These are phyloP conservation scores for Helleia helle DNA, from an alignment of 2,888 invertebrate species.

Conservation along the genomic window DNA sequence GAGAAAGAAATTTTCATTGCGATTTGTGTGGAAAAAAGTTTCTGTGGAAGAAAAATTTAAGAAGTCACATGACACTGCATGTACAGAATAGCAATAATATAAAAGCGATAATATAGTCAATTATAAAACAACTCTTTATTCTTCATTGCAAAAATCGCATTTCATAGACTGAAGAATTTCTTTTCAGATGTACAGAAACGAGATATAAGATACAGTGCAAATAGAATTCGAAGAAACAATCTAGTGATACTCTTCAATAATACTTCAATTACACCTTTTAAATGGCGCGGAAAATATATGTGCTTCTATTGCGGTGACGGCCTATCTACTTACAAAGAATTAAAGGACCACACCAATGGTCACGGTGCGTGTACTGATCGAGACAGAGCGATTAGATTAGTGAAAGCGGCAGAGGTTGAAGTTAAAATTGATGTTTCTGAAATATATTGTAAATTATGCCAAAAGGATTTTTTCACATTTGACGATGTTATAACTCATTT, in stretches of 20 bases:
- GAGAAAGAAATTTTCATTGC: constrained; percentile 66
- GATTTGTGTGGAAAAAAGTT: constrained; percentile 73
- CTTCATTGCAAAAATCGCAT: too few relatives aligned
- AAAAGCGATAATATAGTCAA: too few relatives aligned
- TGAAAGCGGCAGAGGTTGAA: constrained; percentile 44
- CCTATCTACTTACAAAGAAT: constrained; percentile 36
- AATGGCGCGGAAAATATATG: constrained; percentile 51
- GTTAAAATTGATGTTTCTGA: constrained; percentile 54
- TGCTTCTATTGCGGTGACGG: constrained; percentile 56
- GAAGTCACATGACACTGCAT: constrained; percentile 61
- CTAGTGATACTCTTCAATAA: constrained; percentile 55
- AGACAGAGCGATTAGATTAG: constrained; percentile 40
- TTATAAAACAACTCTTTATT: too few relatives aligned
- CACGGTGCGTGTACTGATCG: constrained; percentile 41
- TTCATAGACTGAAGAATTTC: too few relatives aligned
- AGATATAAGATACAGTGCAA: constrained; percentile 31
- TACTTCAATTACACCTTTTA: constrained; percentile 54
- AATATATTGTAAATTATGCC: constrained; percentile 44
- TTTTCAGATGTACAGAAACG: constrained; percentile 53
- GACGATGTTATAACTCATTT: too few relatives aligned
- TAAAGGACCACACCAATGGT: constrained; percentile 45
- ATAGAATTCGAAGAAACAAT: constrained; percentile 35
- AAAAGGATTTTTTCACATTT: too few relatives aligned
- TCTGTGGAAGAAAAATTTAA: constrained; percentile 71
- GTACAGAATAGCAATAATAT: constrained; percentile 21